A percentile compares a stretch with the other conserved stretches of the same genome.
Conservation (phyloP, 2,888 invertebrate genomes). For the Drosophila macrothrix region DNA sequence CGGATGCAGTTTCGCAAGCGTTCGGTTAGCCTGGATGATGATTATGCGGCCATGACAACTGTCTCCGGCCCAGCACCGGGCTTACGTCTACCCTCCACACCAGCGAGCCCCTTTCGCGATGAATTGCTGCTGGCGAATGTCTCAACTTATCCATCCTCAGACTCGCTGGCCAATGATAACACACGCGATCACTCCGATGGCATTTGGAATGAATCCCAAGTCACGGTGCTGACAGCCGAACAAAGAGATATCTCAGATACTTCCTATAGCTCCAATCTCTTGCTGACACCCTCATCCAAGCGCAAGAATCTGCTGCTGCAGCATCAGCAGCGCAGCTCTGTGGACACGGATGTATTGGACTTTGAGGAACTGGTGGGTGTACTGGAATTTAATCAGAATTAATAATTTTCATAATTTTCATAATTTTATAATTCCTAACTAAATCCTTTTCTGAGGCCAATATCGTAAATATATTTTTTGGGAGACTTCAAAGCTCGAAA, state of each 20-base stretch:
- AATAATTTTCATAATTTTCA: not conserved
- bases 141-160: conserved; percentile 91
- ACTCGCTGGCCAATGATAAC: conserved; percentile 92
- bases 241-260: conserved; percentile 80
- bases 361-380: conserved; percentile 87
- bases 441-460: not conserved
- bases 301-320: conserved; percentile 92
- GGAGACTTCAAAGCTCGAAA: too few relatives aligned
- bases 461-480: too few relatives aligned
- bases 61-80: conserved; percentile 55
- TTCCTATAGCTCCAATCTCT: conserved; percentile 86
- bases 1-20: conserved; percentile 91
- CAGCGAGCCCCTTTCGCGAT: conserved; percentile 87
- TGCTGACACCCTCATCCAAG: conserved; percentile 92
- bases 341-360: conserved; percentile 93
- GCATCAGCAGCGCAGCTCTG: conserved; percentile 94
- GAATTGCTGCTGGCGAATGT: conserved; percentile 88
- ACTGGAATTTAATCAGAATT: not conserved
- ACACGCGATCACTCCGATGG: conserved; percentile 94
- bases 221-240: conserved; percentile 91
- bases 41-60: conserved; percentile 74
- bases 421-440: not conserved
- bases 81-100: conserved; percentile 87
- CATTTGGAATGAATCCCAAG: conserved; percentile 95
- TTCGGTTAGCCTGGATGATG: conserved; percentile 90